Evolutionary conservation across 2,113 vertebrate species (phyloP).

Genomic region (Odobenus rosmarus): DNA sequence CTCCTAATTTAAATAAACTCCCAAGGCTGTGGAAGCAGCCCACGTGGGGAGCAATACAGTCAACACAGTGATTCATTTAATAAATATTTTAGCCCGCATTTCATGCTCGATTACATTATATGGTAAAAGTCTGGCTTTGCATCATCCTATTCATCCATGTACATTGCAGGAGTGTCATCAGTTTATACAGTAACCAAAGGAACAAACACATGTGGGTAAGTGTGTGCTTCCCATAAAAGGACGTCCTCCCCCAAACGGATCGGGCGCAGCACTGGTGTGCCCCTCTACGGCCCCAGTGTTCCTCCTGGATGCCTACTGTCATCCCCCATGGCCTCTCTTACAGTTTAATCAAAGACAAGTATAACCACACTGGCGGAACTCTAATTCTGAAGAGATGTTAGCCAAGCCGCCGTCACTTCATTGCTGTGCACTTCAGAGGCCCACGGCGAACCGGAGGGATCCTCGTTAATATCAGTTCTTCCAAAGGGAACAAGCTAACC

Average conservation of each 20-base stretch:
- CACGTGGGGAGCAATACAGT: slow-evolving; percentile 57
- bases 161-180: not conserved
- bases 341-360: slow-evolving; percentile 80
- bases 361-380: slow-evolving; percentile 72
- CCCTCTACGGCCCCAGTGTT: slow-evolving; percentile 48
- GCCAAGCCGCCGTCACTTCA: slow-evolving; percentile 62
- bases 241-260: not conserved
- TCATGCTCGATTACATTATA: not conserved
- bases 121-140: slow-evolving; percentile 52
- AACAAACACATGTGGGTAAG: not conserved
- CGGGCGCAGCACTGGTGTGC: not conserved
- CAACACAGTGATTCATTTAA: slow-evolving; percentile 61
- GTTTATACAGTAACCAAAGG: not conserved
- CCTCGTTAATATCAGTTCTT: slow-evolving; percentile 58
- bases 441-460: slow-evolving; percentile 40
- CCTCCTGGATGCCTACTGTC: slow-evolving; percentile 21
- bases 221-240: not conserved
- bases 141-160: not conserved
- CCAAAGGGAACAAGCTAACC: not conserved
- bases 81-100: slow-evolving; percentile 63
- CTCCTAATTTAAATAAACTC: slow-evolving; percentile 22
- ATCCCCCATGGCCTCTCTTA: slow-evolving; percentile 50
- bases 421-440: slow-evolving; percentile 69
- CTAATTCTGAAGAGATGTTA: slow-evolving; percentile 78
- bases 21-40: slow-evolving; percentile 18